These are phyloP conservation scores for Desmodus rotundus DNA, from an alignment of 2,113 vertebrate genomes.

Conservation along the genomic window DNA sequence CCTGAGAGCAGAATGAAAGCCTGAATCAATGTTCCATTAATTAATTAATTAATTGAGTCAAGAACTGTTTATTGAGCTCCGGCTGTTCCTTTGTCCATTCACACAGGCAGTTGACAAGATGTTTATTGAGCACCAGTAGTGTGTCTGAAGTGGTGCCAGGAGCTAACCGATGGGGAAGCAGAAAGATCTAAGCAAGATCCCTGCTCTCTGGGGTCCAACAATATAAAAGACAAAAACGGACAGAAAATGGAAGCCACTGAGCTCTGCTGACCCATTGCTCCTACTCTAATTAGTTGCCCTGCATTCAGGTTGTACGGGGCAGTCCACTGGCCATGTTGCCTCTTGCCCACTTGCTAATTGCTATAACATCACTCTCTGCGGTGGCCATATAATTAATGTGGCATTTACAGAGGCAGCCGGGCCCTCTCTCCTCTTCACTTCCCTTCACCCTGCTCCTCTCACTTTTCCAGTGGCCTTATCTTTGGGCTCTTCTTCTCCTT, in stretches of 20 bases:
- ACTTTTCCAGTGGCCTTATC: background rate
- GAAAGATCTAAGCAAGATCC: background rate
- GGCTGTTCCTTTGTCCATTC: constrained; percentile 30
- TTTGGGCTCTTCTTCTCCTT: background rate
- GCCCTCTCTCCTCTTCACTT: background rate
- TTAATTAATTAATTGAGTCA: constrained; percentile 51
- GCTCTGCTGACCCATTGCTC: background rate
- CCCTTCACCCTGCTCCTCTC: background rate
- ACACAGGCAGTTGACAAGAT: background rate
- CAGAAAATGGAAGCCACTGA: background rate
- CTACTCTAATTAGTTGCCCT: background rate
- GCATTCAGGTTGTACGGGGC: background rate
- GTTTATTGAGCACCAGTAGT: background rate
- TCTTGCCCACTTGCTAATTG: background rate
- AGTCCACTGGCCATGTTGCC: background rate
- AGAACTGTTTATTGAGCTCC: constrained; percentile 38
- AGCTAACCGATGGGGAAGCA: background rate
- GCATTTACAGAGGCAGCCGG: background rate
- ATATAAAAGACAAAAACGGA: background rate
- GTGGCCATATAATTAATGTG: background rate
- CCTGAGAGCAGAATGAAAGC: constrained; percentile 26
- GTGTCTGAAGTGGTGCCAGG: background rate
- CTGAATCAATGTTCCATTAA: constrained; percentile 41
- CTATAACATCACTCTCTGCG: background rate
- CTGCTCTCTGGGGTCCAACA: background rate